phyloP scores from a whole-genome alignment of 2,113 vertebrate genomes.

The Rousettus leschenaultii region DNA sequence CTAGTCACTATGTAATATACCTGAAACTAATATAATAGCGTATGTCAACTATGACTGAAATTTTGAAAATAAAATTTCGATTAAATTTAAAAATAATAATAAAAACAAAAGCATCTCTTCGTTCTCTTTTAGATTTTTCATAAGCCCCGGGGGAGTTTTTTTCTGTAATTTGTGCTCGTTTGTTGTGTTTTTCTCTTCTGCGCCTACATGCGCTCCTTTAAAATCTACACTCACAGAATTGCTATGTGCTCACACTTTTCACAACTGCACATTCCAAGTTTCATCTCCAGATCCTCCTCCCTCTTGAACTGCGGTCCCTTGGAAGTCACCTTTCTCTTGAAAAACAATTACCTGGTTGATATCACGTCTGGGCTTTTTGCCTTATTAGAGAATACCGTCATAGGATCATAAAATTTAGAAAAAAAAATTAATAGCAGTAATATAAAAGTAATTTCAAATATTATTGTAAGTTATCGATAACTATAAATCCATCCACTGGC shows the following conservation, averaged over 20 bases:
- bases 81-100: neutral
- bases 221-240: neutral
- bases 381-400: neutral
- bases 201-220: neutral
- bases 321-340: neutral
- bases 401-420: neutral
- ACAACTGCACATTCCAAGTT: neutral
- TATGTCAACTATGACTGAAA: neutral
- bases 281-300: neutral
- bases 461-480: neutral
- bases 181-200: neutral
- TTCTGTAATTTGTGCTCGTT: neutral
- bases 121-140: neutral
- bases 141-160: neutral
- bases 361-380: neutral
- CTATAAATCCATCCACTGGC: neutral
- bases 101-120: neutral
- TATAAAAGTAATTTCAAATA: conserved; percentile 4
- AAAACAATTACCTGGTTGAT: conserved; percentile 1
- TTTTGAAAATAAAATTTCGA: neutral
- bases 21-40: neutral
- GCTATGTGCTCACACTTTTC: neutral
- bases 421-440: neutral
- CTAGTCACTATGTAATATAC: neutral
- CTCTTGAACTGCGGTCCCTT: neutral